Base-by-base conservation (phyloP, 2,888 invertebrate species). In the Tipula helvola region DNA sequence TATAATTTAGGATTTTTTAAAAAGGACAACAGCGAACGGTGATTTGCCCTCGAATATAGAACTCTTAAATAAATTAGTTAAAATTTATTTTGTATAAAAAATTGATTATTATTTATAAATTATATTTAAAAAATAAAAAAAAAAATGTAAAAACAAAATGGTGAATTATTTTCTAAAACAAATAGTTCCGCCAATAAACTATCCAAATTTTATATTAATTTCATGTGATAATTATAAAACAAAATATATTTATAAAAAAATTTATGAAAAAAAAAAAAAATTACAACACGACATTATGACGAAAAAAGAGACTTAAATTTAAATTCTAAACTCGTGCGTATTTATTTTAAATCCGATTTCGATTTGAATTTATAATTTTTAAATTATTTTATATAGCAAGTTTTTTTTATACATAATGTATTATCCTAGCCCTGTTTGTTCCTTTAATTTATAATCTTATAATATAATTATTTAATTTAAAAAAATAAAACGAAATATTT, bases 1-100 rank as follows among this genome's bases (percentile, higher is more conserved):
- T 93, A 93, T 88, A 93, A 93, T 84, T 93, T 97, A 83, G 96
- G 95, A 85, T 97, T 96, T 91, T 89, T 88, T 52, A 87, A 87
- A 86, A 52, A 86, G 28, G 57, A 86, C 3, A n/a, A 16, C 4
- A 36, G 57, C 7, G 86, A 86, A 36, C 86, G 86, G 52, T 86
- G 52, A 86, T 52, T 47, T 10, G 28, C 16, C 52, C 52, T 5
- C 39, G 39, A 39, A 7, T 39, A 39, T 5, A 39, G 52, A 18
- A 3, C 16, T 16, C 1, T 4, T 28, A 28, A 28, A 28, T 28
- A 28, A 39, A 85, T 16, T 18, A 85, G 84, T 85, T 71, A 10
- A 71, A 71, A 71, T 71, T 71, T 71, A 71, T 71, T 18, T 28
- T 71, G 71, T 71, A 16, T 52, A 71, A 71, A 71, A 52, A 71